These are phyloP conservation scores for Alaudala cheleensis DNA, from an alignment of 2,113 vertebrate genomes.

Conservation along the genomic window DNA sequence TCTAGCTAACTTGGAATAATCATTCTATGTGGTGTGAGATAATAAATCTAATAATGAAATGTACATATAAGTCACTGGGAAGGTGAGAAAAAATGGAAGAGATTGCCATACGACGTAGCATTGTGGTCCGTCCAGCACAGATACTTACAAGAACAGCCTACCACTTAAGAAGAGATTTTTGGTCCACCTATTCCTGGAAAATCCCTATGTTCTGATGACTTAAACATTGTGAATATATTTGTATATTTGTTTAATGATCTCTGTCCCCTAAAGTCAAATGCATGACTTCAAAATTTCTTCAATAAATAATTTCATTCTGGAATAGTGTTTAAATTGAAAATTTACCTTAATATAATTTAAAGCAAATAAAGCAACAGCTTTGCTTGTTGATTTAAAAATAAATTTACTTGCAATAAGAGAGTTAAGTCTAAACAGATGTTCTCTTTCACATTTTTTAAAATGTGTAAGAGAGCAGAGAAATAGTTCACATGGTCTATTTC, in stretches of 20 bases:
- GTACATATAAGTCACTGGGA: neutral
- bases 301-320: neutral
- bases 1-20: neutral
- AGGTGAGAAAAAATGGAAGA: neutral
- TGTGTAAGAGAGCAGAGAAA: neutral
- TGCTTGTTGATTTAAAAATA: neutral
- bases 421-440: neutral
- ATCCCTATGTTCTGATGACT: rapidly evolving
- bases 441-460: neutral
- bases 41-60: neutral
- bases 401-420: neutral
- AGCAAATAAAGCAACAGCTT: neutral
- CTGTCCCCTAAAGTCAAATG: neutral
- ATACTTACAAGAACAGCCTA: neutral
- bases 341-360: neutral
- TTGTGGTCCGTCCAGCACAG: neutral
- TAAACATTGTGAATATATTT: neutral
- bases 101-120: neutral
- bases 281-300: neutral
- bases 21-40: neutral
- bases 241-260: neutral
- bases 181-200: neutral
- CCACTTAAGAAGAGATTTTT: neutral
- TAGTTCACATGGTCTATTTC: neutral
- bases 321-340: neutral